Percentiles rank a stretch among this genome's conserved stretches.
phyloP scores from a whole-genome alignment of 1,140 invertebrate genomes.

The Drosophila parvula region DNA sequence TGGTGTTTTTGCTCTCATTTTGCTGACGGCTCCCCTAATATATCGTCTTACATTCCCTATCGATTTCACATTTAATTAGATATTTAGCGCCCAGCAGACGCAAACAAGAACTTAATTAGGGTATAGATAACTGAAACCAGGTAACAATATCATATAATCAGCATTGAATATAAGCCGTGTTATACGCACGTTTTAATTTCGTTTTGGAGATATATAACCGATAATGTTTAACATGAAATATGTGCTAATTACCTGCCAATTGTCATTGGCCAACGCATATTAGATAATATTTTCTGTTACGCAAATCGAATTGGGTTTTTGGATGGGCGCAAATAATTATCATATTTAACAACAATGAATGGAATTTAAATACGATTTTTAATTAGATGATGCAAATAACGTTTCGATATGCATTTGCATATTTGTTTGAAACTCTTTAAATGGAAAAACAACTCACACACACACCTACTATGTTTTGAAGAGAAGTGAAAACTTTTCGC shows the following conservation, averaged over 20 bases:
- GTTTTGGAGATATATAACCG: not conserved
- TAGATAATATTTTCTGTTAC: not conserved
- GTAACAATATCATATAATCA: slow-evolving; percentile 56
- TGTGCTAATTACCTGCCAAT: slow-evolving; percentile 22
- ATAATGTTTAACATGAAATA: slow-evolving; percentile 8
- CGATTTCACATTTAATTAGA: slow-evolving; percentile 69
- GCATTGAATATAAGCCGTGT: slow-evolving; percentile 3
- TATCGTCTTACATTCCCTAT: slow-evolving; percentile 38
- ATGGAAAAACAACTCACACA: slow-evolving; percentile 6
- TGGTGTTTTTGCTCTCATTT: slow-evolving; percentile 17
- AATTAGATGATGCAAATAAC: slow-evolving; percentile 19
- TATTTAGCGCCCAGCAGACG: slow-evolving; percentile 19
- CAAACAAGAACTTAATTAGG: slow-evolving; percentile 54
- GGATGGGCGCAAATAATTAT: slow-evolving; percentile 7
- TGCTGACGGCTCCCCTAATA: slow-evolving; percentile 7
- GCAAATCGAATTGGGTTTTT: not conserved
- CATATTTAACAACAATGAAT: slow-evolving; percentile 6
- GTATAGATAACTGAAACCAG: not conserved
- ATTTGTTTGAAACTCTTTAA: slow-evolving; percentile 14
- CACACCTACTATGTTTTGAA: not conserved
- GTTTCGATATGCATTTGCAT: slow-evolving; percentile 29
- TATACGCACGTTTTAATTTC: not conserved
- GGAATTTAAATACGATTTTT: slow-evolving; percentile 10
- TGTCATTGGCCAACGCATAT: not conserved
- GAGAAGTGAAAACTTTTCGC: slow-evolving; percentile 29